Percentiles rank a stretch among this genome's conserved stretches.
Conservation (phyloP, 2,797 vertebrate species). For the Anguilla obscura region DNA sequence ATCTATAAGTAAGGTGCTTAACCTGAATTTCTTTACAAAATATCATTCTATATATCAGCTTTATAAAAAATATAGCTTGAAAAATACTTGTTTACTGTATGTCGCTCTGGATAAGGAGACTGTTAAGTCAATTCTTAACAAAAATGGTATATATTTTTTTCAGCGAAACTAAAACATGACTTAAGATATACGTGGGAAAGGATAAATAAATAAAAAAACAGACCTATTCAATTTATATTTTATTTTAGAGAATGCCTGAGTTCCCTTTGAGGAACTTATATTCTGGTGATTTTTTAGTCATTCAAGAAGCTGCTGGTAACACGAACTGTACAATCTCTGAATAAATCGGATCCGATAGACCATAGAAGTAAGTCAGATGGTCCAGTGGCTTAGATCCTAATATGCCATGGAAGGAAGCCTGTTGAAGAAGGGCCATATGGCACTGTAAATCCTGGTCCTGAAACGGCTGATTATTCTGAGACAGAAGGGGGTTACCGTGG, state of each 20-base stretch:
- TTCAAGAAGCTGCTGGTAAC: neutral
- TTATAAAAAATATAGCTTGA: neutral
- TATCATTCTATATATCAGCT: neutral
- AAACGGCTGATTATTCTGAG: conserved; percentile 37
- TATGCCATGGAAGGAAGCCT: conserved; percentile 14
- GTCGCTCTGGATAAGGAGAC: neutral
- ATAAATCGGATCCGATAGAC: neutral
- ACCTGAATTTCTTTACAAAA: neutral
- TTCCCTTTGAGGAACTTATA: neutral
- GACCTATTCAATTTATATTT: neutral
- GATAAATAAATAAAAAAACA: neutral
- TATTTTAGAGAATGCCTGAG: neutral
- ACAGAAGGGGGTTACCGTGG: conserved; percentile 33
- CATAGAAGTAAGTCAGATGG: neutral
- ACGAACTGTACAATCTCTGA: neutral
- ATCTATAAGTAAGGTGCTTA: neutral
- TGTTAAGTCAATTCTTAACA: neutral
- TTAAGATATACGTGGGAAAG: neutral
- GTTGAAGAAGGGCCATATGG: conserved; percentile 47
- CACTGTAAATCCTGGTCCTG: conserved; percentile 29
- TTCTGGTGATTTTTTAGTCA: neutral
- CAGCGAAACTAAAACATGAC: neutral
- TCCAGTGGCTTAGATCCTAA: neutral
- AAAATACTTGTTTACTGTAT: neutral
- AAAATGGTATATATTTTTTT: neutral